Evolutionary conservation across 2,797 vertebrate genomes (phyloP), one percentile per base, ranked within the genome.

Genomic region (Nyctalus aviator): DNA sequence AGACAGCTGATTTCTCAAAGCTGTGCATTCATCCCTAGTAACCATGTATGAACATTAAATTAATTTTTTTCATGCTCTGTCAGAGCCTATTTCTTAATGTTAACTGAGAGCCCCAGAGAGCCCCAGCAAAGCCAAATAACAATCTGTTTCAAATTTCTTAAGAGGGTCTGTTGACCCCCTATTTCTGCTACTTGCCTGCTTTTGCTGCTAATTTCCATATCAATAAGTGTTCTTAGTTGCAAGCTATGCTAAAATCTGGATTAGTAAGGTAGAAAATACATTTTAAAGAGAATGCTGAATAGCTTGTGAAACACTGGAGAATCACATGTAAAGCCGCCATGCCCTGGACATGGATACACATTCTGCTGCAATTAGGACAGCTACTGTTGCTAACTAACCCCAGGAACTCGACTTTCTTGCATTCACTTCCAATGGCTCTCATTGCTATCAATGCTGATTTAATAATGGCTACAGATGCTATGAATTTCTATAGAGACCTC

Each of bases 151-250:
- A 92, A 7, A 44, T 32, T 85, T 79, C 77, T 94, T 32, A 2
- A 2, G 18, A 2, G 14, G 2, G 13, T 46, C 5, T 73, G 5
- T 66, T 93, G 44, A 69, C 25, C n/a, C 82, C 14, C 27, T 55
- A n/a, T 27, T 73, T 83, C 37, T 23, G 48, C 46, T 77, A 76
- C 30, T 0, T 71, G 57, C 37, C 20, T 73, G 48, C 3, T 73
- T 92, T 92, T 44, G n/a, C 57, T 88, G 69, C 44, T 48, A 93
- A 57, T 75, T 93, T 71, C 17, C 41, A 66, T 68, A 30, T 59
- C 44, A 57, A 21, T 62, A 69, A 55, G 15, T 62, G 2, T 87
- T 59, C 50, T 92, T 76, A 66, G 14, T 84, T 85, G 9, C 53
- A 76, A 66, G 10, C 32, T 84, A 20, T 66, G 17, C 59, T 84